Evolutionary conservation across 2,888 invertebrate species (phyloP), one percentile per base, ranked within the genome.

Genomic region (Folsomia candida): DNA sequence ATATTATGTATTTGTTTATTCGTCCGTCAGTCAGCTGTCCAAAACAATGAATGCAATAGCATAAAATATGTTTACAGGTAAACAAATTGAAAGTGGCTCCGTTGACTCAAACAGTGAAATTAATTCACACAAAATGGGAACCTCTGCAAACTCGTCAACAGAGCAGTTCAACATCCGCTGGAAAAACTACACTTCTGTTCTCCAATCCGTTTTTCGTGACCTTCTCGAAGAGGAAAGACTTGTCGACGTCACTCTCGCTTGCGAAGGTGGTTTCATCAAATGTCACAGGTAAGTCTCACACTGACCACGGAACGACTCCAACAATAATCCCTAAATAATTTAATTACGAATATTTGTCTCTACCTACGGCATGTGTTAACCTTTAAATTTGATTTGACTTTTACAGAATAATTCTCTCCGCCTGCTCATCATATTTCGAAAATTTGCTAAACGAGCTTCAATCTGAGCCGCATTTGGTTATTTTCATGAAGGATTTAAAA

Each of bases 181-280:
- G 92, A 91, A 91, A 83, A 91, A 90, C 79, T 91, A 91, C 83
- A 91, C 91, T 81, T 88, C 89, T 54, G 91, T 91, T 82, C 86
- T 92, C 84, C 91, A 89, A 81, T 88, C 88, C 78, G 90, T 90
- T 74, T 91, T 91, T 81, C 90, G 91, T 0, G 89, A 89, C 14
- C 85, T 91, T 20, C 86, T 91, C 9, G 88, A 89, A 25, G 88
- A 89, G n/a, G 91, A 91, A 82, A 89, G 90, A 82, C 93, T 94
- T 82, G 92, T 93, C 0, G 94, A 94, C 83, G 93, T 93, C 63
- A 94, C 94, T 0, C 83, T 94, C 66, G 93, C 93, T 2, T 93
- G 93, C 82, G 94, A 94, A 83, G 92, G 92, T 0, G 88, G 90
- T 51, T 91, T 92, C 83, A 85, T 92, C 77, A 90, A 93, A 79